Conservation (phyloP, 2,113 vertebrate genomes). For the Amphiprion ocellaris region DNA sequence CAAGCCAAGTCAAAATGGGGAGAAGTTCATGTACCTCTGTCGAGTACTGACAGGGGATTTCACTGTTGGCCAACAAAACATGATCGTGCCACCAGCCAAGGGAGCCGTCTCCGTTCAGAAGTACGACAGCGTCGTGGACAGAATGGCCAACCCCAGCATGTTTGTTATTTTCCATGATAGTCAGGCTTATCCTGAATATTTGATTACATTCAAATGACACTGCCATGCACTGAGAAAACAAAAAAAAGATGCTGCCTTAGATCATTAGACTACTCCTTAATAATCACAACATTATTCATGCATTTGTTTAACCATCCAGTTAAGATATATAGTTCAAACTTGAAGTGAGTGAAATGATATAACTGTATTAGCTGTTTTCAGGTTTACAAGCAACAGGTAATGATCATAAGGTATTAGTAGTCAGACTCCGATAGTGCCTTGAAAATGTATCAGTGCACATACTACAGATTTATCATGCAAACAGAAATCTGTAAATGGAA, state of each 20-base stretch:
- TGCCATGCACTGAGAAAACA: not conserved
- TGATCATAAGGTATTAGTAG: not conserved
- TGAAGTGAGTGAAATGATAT: not conserved
- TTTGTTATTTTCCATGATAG: conserved; percentile 89
- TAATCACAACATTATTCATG: too few relatives aligned
- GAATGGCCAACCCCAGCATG: conserved; percentile 48
- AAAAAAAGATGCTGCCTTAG: too few relatives aligned
- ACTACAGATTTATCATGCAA: not conserved
- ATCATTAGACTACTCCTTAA: too few relatives aligned
- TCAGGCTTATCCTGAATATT: conserved; percentile 90
- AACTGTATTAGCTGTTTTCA: not conserved
- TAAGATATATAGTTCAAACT: not conserved
- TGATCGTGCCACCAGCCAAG: conserved; percentile 82
- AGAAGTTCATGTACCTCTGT: conserved; percentile 86
- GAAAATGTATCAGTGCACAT: not conserved
- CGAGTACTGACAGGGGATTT: conserved; percentile 86
- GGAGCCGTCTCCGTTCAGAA: conserved; percentile 29
- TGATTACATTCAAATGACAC: conserved; percentile 86
- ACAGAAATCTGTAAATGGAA: not conserved
- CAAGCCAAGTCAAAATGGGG: conserved; percentile 62
- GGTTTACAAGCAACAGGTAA: not conserved
- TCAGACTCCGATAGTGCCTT: conserved; percentile 10
- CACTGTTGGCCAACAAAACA: conserved; percentile 31
- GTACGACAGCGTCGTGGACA: conserved; percentile 87
- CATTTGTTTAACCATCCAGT: not conserved